Evolutionary conservation across 2,113 vertebrate species (phyloP).

Genomic region (Anser cygnoides): DNA sequence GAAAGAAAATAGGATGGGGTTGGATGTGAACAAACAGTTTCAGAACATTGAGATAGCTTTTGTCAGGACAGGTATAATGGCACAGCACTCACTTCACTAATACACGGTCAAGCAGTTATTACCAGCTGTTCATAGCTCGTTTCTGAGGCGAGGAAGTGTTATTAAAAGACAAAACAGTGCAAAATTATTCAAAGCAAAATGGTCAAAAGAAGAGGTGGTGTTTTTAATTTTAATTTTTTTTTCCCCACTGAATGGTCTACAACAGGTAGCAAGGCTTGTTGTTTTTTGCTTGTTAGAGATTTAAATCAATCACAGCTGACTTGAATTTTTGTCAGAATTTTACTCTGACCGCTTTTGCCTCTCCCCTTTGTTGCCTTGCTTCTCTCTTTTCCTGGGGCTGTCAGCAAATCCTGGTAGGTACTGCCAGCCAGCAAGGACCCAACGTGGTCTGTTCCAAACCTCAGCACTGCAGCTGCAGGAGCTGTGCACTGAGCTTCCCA

Average conservation of each 20-base stretch:
- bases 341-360: background rate
- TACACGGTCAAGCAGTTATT: background rate
- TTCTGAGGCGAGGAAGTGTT: background rate
- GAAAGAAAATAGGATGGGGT: background rate
- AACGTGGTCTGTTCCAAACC: accelerated
- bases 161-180: background rate
- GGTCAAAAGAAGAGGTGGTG: background rate
- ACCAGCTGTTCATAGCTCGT: background rate
- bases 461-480: accelerated
- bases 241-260: background rate
- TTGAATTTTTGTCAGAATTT: background rate
- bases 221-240: no score
- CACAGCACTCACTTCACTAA: background rate
- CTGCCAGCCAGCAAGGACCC: accelerated
- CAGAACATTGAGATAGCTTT: background rate
- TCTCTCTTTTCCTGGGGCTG: background rate
- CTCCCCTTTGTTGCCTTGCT: background rate
- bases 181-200: background rate
- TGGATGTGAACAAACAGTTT: background rate
- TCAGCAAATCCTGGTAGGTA: background rate
- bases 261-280: background rate
- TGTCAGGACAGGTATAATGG: background rate
- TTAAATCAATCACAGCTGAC: background rate
- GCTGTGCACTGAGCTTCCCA: background rate
- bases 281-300: background rate